Evolutionary conservation across 1,140 invertebrate species (phyloP).

Genomic region (Drosophila willistoni): DNA sequence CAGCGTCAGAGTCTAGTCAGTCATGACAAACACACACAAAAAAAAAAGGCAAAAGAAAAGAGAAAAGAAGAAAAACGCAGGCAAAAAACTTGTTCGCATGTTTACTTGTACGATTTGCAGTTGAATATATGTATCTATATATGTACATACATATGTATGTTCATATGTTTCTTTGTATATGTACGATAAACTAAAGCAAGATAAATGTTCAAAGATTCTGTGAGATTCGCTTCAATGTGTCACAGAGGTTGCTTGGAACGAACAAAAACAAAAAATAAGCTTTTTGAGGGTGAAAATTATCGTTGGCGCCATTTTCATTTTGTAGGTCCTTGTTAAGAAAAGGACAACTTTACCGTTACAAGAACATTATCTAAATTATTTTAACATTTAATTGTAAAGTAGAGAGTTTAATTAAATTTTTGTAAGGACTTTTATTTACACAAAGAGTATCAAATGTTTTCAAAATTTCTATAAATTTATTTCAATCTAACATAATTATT

Average conservation of each 20-base stretch:
- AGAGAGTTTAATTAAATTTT: too few species aligned
- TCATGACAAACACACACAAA: constrained; percentile 22
- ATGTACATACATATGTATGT: background rate
- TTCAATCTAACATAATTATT: too few species aligned
- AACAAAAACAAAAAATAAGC: background rate
- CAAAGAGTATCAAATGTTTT: too few species aligned
- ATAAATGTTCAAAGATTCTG: constrained; percentile 2
- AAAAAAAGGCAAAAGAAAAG: constrained; percentile 35
- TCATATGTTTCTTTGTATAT: background rate
- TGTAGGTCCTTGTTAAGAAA: constrained; percentile 4
- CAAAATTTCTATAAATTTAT: too few species aligned
- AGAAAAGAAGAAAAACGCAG: constrained; percentile 15
- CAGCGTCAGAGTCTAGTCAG: constrained; percentile 46
- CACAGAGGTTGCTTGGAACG: background rate
- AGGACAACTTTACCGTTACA: too few species aligned
- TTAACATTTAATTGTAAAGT: too few species aligned
- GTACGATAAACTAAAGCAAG: constrained; percentile 1
- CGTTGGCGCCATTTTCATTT: constrained; percentile 42
- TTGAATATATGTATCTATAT: constrained; percentile 27
- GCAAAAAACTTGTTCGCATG: constrained; percentile 37
- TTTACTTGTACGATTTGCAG: constrained; percentile 72
- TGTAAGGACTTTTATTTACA: too few species aligned
- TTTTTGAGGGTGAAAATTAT: constrained; percentile 12
- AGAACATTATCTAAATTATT: too few species aligned
- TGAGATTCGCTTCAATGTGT: constrained; percentile 14